Evolutionary conservation across 2,888 invertebrate species (phyloP).

Genomic region (Cerceris ruficornis): DNA sequence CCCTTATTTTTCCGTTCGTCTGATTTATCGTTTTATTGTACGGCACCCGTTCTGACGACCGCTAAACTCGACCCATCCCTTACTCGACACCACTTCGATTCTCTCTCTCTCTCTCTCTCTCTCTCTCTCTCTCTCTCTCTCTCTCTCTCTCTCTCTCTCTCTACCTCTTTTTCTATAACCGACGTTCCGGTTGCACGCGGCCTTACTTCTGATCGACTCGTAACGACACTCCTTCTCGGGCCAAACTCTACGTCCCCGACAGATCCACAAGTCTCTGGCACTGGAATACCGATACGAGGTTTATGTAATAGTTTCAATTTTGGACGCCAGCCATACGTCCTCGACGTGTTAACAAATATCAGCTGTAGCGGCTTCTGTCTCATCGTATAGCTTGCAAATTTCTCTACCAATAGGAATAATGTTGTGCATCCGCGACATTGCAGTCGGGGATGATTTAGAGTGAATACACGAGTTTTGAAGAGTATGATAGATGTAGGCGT

Average conservation of each 20-base stretch:
- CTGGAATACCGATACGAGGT: slow-evolving; percentile 23
- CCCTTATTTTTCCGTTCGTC: slow-evolving; percentile 73
- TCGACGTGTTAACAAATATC: slow-evolving; percentile 7
- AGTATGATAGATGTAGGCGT: too few relatives aligned
- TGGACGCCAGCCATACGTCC: slow-evolving; percentile 3
- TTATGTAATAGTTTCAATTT: neutral
- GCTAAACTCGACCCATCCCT: slow-evolving; percentile 36
- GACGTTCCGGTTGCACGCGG: slow-evolving; percentile 12
- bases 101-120: slow-evolving; percentile 1
- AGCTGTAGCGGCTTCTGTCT: neutral
- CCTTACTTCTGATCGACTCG: slow-evolving; percentile 21
- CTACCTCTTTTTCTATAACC: slow-evolving; percentile 10
- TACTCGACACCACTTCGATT: slow-evolving; percentile 22
- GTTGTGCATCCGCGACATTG: too few relatives aligned
- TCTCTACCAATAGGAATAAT: too few relatives aligned
- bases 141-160: slow-evolving; percentile 3
- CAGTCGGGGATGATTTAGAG: too few relatives aligned
- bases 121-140: slow-evolving; percentile 18
- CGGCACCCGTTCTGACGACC: slow-evolving; percentile 48
- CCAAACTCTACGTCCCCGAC: slow-evolving; percentile 1
- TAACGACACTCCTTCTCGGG: slow-evolving; percentile 22
- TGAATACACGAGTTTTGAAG: too few relatives aligned
- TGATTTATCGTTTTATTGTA: slow-evolving; percentile 77
- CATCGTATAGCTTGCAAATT: too few relatives aligned
- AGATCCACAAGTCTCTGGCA: slow-evolving; percentile 22